phyloP scores from a whole-genome alignment of 2,113 vertebrate species.

The Origma solitaria region DNA sequence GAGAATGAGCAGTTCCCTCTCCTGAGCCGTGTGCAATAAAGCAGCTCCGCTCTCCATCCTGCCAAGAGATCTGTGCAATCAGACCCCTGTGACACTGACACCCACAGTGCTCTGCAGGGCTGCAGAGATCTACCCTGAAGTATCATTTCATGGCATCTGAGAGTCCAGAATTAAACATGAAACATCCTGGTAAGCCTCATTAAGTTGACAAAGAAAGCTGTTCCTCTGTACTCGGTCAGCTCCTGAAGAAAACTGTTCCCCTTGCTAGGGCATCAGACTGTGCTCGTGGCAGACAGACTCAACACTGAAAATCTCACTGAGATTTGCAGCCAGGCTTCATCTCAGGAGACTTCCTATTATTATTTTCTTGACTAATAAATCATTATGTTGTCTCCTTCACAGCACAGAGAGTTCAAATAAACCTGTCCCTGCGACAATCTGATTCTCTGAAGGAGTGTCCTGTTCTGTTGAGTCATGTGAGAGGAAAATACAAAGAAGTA shows the following conservation, averaged over 20 bases:
- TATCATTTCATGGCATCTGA: not conserved
- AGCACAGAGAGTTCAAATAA: slow-evolving; percentile 41
- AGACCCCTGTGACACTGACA: not conserved
- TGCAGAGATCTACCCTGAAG: not conserved
- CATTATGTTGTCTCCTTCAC: not conserved
- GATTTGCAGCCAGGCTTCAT: not conserved
- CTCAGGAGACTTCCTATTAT: slow-evolving; percentile 42
- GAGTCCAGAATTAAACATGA: not conserved
- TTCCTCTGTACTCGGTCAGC: not conserved
- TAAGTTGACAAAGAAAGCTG: not conserved
- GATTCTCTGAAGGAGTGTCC: slow-evolving; percentile 55
- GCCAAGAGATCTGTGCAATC: not conserved
- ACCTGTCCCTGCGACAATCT: slow-evolving; percentile 21
- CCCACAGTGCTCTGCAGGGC: not conserved
- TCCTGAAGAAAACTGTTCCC: not conserved
- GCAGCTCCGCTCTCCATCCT: not conserved
- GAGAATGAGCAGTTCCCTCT: not conserved
- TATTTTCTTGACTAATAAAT: slow-evolving; percentile 46
- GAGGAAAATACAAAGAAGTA: slow-evolving; percentile 1
- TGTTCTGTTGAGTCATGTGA: slow-evolving; percentile 44
- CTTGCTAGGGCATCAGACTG: not conserved
- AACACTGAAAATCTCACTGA: not conserved
- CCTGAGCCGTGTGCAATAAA: not conserved
- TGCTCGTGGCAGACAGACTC: not conserved
- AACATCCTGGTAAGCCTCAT: not conserved